A percentile compares a stretch with the other conserved stretches of the same genome.
Evolutionary conservation across 2,797 vertebrate genomes (phyloP).

Genomic region (Neosilurus hyrtlii): DNA sequence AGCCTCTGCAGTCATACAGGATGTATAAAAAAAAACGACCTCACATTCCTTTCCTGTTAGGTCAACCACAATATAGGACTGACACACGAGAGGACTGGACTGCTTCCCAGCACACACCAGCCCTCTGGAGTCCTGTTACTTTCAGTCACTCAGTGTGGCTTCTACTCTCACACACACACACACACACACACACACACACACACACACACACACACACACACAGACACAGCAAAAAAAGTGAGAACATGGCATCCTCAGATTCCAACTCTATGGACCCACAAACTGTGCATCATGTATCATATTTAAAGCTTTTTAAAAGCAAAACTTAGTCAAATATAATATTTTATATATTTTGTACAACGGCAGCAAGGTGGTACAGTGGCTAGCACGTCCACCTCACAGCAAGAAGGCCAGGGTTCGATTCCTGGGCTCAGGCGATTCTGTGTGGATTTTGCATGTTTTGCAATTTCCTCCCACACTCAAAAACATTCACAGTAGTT

Average conservation of each 20-base stretch:
- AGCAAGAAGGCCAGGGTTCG: too few relatives aligned
- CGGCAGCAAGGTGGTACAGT: too few relatives aligned
- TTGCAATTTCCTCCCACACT: too few relatives aligned
- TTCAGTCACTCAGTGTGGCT: constrained; percentile 46
- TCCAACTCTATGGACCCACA: constrained; percentile 9
- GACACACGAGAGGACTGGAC: constrained; percentile 61
- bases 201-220: constrained; percentile 13
- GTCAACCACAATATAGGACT: constrained; percentile 73
- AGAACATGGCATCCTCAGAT: constrained; percentile 23
- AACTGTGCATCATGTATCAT: neutral
- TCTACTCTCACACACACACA: constrained; percentile 35
- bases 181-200: constrained; percentile 19
- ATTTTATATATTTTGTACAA: too few relatives aligned
- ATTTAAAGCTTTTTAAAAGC: neutral
- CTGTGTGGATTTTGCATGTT: too few relatives aligned
- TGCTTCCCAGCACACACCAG: constrained; percentile 64
- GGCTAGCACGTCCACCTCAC: too few relatives aligned
- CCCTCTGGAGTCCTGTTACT: constrained; percentile 55
- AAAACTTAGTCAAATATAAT: neutral
- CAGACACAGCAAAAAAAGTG: constrained; percentile 6
- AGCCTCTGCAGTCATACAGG: constrained; percentile 65
- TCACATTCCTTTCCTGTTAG: constrained; percentile 79
- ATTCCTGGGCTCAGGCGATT: too few relatives aligned
- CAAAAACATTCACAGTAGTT: too few relatives aligned
- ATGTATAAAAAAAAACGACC: constrained; percentile 71